phyloP scores from a whole-genome alignment of 2,113 vertebrate genomes.

The Dipodomys stephensi region DNA sequence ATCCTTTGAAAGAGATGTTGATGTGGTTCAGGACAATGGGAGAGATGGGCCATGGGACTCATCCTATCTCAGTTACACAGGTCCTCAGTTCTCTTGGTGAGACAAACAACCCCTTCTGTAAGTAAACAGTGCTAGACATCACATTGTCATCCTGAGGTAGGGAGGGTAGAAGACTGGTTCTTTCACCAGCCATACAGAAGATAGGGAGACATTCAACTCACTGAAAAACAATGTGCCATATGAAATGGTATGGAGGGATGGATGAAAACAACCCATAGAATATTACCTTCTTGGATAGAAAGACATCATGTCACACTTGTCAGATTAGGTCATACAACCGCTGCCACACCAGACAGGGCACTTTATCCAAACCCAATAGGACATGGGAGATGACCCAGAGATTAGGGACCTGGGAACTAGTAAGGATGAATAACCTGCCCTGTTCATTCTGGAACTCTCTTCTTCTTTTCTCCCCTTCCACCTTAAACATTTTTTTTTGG shows the following conservation, averaged over 20 bases:
- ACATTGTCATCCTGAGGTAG: not conserved
- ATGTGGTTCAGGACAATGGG: not conserved
- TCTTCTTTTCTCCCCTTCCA: not conserved
- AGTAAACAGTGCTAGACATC: not conserved
- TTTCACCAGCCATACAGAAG: not conserved
- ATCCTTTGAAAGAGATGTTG: not conserved
- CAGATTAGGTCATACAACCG: not conserved
- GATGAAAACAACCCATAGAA: not conserved
- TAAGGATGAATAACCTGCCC: not conserved
- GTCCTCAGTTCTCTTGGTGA: not conserved
- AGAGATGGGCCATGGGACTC: not conserved
- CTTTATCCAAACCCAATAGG: not conserved
- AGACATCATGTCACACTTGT: not conserved
- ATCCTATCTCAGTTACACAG: not conserved
- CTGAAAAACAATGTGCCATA: not conserved
- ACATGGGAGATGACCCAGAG: not conserved
- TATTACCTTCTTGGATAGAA: not conserved
- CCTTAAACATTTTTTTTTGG: too few relatives aligned
- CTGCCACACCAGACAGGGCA: not conserved
- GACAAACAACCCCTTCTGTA: not conserved
- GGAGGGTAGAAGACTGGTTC: too few relatives aligned
- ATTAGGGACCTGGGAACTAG: not conserved
- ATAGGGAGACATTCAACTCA: constrained; percentile 15
- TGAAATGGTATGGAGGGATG: not conserved
- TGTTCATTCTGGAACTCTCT: not conserved